Base-by-base conservation (phyloP, 1,140 invertebrate genomes). In the Nebria ingens region DNA sequence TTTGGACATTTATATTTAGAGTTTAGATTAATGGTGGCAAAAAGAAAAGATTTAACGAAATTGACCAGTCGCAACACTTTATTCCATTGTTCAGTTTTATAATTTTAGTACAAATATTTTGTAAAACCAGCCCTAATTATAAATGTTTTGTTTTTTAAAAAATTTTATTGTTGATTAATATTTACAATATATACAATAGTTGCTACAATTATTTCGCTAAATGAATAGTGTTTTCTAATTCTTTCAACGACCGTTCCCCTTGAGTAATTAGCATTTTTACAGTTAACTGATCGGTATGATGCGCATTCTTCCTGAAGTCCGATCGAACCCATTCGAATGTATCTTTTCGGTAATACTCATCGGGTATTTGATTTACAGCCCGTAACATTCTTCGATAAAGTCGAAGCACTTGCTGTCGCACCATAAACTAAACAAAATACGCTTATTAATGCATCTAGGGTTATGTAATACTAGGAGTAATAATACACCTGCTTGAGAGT, bases 351-450 rank as follows among this genome's bases (percentile, higher is more conserved):
- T 82, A 82, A 1, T 61, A 67, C 61, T 79, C 68, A 67, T 87
- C 80, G 1, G 83, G 79, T 6, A 89, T 79, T 66, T 82, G 67
- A 59, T 73, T 75, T 54, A 86, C 77, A 17, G 82, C 77, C 52
- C 79, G 76, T 56, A 88, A 79, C 54, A 89, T 83, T 34, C 82
- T 78, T 57, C 82, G 72, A 62, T 89, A 91, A 1, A 89, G 66
- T 64, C 83, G 84, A n/a, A 87, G 65, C 2, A 89, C 86, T 71
- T 88, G 80, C 71, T 83, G 79, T 42, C 83, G 77, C 19, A 87
- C 68, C 64, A 90, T 78, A 71, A 90, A 89, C 86, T 89, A 63
- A 21, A 67, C 74, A 66, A 54, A 56, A 49, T 42, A 55, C 51
- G 12, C 54, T 34, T 19, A 53, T 21, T 25, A 52, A 21, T 4